Conservation (phyloP, 2,113 vertebrate genomes). For the Otis tarda region DNA sequence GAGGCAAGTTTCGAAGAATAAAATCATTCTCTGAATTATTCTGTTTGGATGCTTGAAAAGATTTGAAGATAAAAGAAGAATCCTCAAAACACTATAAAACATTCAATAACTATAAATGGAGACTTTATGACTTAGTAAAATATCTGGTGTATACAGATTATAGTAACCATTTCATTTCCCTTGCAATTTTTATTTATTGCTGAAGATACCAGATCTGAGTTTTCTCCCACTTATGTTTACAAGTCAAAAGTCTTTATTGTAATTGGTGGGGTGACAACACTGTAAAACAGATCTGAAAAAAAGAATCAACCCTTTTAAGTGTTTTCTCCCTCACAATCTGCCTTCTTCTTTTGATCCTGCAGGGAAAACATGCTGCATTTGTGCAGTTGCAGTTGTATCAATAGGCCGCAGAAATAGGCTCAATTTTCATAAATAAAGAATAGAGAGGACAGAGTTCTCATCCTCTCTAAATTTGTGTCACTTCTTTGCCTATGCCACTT, state of each 20-base stretch:
- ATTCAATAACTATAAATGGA: constrained; percentile 12
- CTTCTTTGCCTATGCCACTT: neutral
- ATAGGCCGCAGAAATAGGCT: neutral
- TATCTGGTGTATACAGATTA: neutral
- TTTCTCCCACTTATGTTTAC: neutral
- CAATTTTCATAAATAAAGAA: neutral
- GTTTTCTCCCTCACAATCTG: neutral
- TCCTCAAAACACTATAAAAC: constrained; percentile 2
- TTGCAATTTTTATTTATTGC: constrained; percentile 11
- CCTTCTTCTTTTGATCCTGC: neutral
- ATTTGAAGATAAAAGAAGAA: neutral
- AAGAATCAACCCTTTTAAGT: neutral
- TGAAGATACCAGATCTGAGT: neutral
- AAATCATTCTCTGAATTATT: neutral
- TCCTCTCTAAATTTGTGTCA: neutral
- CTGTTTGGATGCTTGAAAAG: constrained; percentile 23
- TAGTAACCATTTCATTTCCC: neutral
- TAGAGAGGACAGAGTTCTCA: neutral
- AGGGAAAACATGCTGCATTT: neutral
- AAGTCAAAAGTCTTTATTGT: neutral
- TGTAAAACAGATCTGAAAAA: neutral
- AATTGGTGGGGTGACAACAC: neutral
- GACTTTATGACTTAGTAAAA: constrained; percentile 5
- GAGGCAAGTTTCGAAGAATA: constrained; percentile 25
- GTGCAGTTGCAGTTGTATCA: neutral